Evolutionary conservation across 2,797 vertebrate genomes (phyloP).

Genomic region (Eutrigla gurnardus): DNA sequence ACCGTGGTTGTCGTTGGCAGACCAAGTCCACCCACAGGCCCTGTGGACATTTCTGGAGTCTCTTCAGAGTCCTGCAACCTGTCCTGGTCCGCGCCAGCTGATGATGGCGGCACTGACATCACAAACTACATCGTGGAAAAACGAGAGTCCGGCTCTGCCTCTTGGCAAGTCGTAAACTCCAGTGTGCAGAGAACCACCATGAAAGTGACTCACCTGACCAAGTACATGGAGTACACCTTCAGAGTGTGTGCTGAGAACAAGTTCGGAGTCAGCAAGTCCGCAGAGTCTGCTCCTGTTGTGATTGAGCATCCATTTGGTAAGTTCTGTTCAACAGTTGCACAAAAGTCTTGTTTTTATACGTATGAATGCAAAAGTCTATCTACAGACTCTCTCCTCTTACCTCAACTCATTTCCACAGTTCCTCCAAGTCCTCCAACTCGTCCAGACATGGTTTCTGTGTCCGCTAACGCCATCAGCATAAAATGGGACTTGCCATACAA

Average conservation of each 20-base stretch:
- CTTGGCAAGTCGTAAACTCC: conserved; percentile 98
- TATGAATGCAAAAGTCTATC: not conserved
- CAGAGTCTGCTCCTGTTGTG: conserved; percentile 91
- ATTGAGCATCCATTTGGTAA: conserved; percentile 98
- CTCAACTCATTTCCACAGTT: conserved; percentile 78
- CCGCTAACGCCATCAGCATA: conserved; percentile 91
- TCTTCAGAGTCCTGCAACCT: conserved; percentile 94
- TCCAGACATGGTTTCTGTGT: conserved; percentile 92
- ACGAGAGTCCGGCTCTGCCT: conserved; percentile 94
- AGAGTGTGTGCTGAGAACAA: conserved; percentile 98
- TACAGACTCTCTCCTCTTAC: not conserved
- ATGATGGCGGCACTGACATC: conserved; percentile 95
- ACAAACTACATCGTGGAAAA: conserved; percentile 99
- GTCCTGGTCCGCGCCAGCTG: conserved; percentile 92
- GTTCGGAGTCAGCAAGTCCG: conserved; percentile 97
- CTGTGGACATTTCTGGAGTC: conserved; percentile 92
- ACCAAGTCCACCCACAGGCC: conserved; percentile 90
- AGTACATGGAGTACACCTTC: conserved; percentile 99
- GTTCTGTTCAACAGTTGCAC: conserved; percentile 48
- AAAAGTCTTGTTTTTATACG: not conserved
- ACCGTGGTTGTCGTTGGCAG: conserved; percentile 94
- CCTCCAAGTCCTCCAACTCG: conserved; percentile 95
- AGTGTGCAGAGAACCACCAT: conserved; percentile 98
- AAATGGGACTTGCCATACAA: conserved; percentile 98
- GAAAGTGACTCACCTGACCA: conserved; percentile 96